Evolutionary conservation across 2,113 vertebrate genomes (phyloP).

Genomic region (Epinephelus moara): DNA sequence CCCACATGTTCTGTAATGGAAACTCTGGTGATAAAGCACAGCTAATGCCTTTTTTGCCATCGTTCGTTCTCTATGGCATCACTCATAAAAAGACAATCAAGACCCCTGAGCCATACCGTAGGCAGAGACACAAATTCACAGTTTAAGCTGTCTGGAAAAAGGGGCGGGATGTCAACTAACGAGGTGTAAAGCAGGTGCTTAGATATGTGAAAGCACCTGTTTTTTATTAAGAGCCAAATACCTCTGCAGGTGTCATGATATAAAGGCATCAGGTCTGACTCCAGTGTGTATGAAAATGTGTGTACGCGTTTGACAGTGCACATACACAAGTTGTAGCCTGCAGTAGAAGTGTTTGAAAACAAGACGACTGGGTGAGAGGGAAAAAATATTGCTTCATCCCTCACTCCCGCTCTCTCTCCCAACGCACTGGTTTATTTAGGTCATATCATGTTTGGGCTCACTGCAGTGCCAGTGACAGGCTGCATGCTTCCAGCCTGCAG

Average conservation of each 20-base stretch:
- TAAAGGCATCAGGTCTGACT: background rate
- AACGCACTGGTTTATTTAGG: conserved; percentile 79
- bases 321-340: conserved; percentile 41
- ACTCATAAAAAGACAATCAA: background rate
- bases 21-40: background rate
- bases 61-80: background rate
- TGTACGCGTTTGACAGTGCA: background rate
- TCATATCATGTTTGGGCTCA: conserved; percentile 78
- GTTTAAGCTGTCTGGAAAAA: background rate
- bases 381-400: conserved; percentile 48
- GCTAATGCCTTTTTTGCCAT: background rate
- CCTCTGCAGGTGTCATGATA: conserved; percentile 13
- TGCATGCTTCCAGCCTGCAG: conserved; percentile 54
- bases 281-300: background rate
- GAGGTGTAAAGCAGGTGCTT: background rate
- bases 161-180: background rate
- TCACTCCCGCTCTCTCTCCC: conserved; percentile 33
- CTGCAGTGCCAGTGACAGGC: conserved; percentile 73
- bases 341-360: conserved; percentile 57
- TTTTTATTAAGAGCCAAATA: conserved; percentile 12
- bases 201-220: conserved; percentile 13
- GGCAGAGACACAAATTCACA: background rate
- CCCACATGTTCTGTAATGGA: background rate
- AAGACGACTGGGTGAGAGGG: conserved; percentile 45
- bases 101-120: background rate